Evolutionary conservation across 2,113 vertebrate genomes (phyloP).

Genomic region (Canis aureus): DNA sequence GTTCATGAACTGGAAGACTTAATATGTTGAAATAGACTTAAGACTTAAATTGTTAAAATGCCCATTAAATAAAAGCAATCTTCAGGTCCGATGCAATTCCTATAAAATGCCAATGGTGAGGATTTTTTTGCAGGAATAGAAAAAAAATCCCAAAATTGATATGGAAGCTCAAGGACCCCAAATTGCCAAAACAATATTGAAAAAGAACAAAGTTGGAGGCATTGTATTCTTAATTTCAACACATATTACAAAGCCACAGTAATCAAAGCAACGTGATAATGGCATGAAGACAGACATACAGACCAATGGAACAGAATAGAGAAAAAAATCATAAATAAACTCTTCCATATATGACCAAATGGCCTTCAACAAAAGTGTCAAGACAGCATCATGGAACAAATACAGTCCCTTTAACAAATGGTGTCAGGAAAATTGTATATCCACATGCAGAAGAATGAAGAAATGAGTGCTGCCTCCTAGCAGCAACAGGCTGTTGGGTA

Average conservation of each 20-base stretch:
- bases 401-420: not conserved
- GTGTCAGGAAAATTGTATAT: not conserved
- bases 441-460: not conserved
- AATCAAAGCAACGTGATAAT: not conserved
- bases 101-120: not conserved
- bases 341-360: not conserved
- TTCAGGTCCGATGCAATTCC: not conserved
- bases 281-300: not conserved
- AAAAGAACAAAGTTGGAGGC: not conserved
- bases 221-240: not conserved
- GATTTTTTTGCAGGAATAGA: not conserved
- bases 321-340: not conserved
- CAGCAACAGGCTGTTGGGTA: not conserved
- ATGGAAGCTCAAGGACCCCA: not conserved
- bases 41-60: not conserved
- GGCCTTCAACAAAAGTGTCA: not conserved
- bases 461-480: not conserved
- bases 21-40: not conserved
- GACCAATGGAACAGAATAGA: not conserved
- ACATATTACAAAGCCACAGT: not conserved
- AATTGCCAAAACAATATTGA: not conserved
- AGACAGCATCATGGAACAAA: not conserved
- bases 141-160: not conserved
- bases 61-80: not conserved
- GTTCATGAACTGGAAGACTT: not conserved